Percentiles rank a stretch among this genome's conserved stretches.
phyloP scores from a whole-genome alignment of 2,113 vertebrate species.

The Crypturellus undulatus region DNA sequence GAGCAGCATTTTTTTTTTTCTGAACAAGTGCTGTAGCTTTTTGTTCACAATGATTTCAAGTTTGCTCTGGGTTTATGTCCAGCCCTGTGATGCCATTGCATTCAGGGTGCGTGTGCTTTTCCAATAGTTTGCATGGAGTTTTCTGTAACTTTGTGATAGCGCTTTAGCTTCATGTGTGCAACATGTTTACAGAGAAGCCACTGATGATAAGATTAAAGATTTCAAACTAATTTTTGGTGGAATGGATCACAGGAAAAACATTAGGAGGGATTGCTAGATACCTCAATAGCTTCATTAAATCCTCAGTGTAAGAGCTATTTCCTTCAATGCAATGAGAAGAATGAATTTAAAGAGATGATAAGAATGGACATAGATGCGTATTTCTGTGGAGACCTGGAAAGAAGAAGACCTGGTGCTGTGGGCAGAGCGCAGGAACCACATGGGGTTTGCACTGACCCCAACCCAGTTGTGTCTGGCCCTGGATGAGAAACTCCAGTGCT shows the following conservation, averaged over 20 bases:
- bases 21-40: not conserved
- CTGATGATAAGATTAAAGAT: not conserved
- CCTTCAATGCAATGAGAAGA: not conserved
- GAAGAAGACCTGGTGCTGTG: too few relatives aligned
- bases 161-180: not conserved
- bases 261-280: not conserved
- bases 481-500: not conserved
- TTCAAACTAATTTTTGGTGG: not conserved
- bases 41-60: not conserved
- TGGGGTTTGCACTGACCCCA: not conserved
- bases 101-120: not conserved
- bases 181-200: too few relatives aligned
- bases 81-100: not conserved
- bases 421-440: not conserved
- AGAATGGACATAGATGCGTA: not conserved
- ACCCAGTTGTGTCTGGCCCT: not conserved
- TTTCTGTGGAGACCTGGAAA: not conserved
- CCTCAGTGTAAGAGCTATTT: not conserved
- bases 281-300: not conserved
- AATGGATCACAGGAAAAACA: not conserved
- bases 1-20: not conserved
- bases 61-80: not conserved
- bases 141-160: not conserved
- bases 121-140: fast-evolving
- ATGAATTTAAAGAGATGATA: not conserved